A percentile compares a stretch with the other conserved stretches of the same genome.
These are phyloP conservation scores for Maniola hyperantus DNA, from an alignment of 2,888 invertebrate genomes.

Conservation along the genomic window DNA sequence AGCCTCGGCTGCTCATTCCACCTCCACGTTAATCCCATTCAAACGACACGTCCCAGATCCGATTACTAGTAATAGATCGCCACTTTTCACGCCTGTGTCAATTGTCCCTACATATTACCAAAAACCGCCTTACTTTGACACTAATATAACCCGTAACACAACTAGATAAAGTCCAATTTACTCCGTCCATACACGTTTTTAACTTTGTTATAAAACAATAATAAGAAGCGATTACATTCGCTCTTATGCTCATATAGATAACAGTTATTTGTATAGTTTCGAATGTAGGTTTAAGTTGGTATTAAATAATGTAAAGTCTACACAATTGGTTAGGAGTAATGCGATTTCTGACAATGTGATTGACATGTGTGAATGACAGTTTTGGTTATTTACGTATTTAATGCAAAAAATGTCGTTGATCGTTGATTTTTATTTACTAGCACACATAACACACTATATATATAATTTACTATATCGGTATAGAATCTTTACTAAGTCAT, in stretches of 20 bases:
- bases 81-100: constrained; percentile 57
- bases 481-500: too few species aligned
- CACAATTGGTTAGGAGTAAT: constrained; percentile 20
- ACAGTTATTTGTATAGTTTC: background rate
- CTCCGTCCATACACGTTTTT: background rate
- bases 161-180: background rate
- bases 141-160: background rate
- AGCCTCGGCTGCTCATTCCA: constrained; percentile 4
- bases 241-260: background rate
- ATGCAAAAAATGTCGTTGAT: constrained; percentile 1
- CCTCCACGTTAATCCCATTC: constrained; percentile 56
- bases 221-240: background rate
- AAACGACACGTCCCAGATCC: constrained; percentile 67
- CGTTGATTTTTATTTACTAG: too few species aligned
- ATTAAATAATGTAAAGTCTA: constrained; percentile 23
- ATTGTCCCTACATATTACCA: constrained; percentile 13
- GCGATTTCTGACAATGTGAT: constrained; percentile 18
- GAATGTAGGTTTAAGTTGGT: background rate
- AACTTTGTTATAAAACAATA: constrained; percentile 1
- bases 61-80: constrained; percentile 75
- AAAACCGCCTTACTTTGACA: background rate
- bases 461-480: too few species aligned
- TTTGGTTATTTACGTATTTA: constrained; percentile 25
- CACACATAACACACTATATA: too few species aligned
- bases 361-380: constrained; percentile 28